Evolutionary conservation across 2,888 invertebrate species (phyloP).

Genomic region (Neria commutata): DNA sequence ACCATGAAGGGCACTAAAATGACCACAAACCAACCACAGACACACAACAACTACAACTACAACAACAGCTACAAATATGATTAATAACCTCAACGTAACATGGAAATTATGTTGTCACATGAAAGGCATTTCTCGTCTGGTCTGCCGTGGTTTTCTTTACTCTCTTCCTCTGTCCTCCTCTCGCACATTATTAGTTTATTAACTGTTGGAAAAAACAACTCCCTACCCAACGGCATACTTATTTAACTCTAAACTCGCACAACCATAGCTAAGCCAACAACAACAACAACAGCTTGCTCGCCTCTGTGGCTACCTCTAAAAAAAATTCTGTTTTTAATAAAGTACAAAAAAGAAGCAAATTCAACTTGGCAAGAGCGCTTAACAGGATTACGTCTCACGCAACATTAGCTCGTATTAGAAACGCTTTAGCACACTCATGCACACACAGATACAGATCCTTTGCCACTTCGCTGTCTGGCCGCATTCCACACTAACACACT

Average conservation of each 20-base stretch:
- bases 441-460: too few relatives aligned
- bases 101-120: slow-evolving; percentile 13
- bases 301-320: background rate
- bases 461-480: too few relatives aligned
- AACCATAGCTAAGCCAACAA: too few relatives aligned
- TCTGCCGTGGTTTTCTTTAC: background rate
- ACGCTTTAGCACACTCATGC: background rate
- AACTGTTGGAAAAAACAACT: too few relatives aligned
- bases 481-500: background rate
- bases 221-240: too few relatives aligned
- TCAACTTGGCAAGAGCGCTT: slow-evolving; percentile 24
- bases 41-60: too few relatives aligned
- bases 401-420: slow-evolving; percentile 19
- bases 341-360: slow-evolving; percentile 19
- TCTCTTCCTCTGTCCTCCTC: background rate
- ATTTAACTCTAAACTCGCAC: too few relatives aligned
- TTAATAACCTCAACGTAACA: slow-evolving; percentile 12
- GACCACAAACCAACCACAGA: too few relatives aligned
- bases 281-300: background rate
- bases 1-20: too few relatives aligned
- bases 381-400: slow-evolving; percentile 26
- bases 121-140: slow-evolving; percentile 3
- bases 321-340: background rate
- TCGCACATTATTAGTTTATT: too few relatives aligned
- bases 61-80: slow-evolving; percentile 1